Evolutionary conservation across 1,140 invertebrate genomes (phyloP).

Genomic region (Sminthurides bifidus): DNA sequence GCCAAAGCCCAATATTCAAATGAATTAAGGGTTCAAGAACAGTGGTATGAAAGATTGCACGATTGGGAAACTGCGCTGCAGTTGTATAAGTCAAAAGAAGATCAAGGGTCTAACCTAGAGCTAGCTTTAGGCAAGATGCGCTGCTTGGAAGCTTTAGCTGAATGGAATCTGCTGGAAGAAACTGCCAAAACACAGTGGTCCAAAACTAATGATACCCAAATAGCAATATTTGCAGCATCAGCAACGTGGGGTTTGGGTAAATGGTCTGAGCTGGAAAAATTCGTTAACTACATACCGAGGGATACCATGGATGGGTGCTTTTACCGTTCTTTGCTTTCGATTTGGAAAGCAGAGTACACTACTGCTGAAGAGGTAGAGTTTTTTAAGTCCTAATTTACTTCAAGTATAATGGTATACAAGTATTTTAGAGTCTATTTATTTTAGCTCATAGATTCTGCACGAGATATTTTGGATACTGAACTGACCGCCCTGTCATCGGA

Average conservation of each 20-base stretch:
- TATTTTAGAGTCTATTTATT: constrained; percentile 21
- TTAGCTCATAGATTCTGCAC: constrained; percentile 71
- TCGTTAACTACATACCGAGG: constrained; percentile 70
- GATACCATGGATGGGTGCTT: constrained; percentile 90
- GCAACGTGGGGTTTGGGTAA: constrained; percentile 87
- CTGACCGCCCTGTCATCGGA: constrained; percentile 95
- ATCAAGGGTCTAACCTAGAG: constrained; percentile 53
- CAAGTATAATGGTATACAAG: neutral
- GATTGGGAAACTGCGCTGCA: constrained; percentile 94
- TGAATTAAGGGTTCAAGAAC: constrained; percentile 70
- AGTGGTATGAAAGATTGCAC: constrained; percentile 98
- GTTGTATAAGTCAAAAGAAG: constrained; percentile 59
- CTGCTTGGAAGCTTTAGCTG: constrained; percentile 90
- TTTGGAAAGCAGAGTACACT: constrained; percentile 73
- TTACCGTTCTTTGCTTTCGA: constrained; percentile 84
- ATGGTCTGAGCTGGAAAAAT: constrained; percentile 84
- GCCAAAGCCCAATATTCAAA: constrained; percentile 69
- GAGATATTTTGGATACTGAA: constrained; percentile 90
- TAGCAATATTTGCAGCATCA: constrained; percentile 71
- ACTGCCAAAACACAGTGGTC: constrained; percentile 65
- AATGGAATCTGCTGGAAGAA: constrained; percentile 76
- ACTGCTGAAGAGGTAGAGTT: constrained; percentile 43
- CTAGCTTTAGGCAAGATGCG: constrained; percentile 86
- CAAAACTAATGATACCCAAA: constrained; percentile 53
- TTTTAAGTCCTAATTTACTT: neutral